Evolutionary conservation across 1,140 invertebrate genomes (phyloP).

Genomic region (Andrena cerasifolii): DNA sequence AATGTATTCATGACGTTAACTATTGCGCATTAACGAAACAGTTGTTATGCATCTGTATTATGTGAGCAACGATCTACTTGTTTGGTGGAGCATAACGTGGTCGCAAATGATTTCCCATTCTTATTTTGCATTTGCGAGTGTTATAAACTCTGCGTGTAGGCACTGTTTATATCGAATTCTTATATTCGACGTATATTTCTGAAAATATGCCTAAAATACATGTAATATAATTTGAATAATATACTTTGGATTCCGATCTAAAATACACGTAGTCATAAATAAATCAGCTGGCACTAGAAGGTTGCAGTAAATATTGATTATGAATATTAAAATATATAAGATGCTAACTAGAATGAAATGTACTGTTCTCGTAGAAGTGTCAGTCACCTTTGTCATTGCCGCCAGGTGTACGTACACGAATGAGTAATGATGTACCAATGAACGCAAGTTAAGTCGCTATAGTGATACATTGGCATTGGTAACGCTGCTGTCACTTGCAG

Average conservation of each 20-base stretch:
- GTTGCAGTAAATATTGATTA: too few relatives aligned
- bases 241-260: too few relatives aligned
- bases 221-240: too few relatives aligned
- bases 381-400: background rate
- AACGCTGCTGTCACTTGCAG: background rate
- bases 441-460: too few relatives aligned
- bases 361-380: background rate
- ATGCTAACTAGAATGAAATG: background rate
- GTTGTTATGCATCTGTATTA: background rate
- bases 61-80: conserved; percentile 6
- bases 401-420: background rate
- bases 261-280: too few relatives aligned
- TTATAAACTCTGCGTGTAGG: too few relatives aligned
- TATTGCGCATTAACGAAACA: background rate
- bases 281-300: too few relatives aligned
- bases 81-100: conserved; percentile 10
- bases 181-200: too few relatives aligned
- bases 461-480: background rate
- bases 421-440: background rate
- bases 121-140: too few relatives aligned
- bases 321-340: background rate
- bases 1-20: background rate
- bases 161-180: too few relatives aligned
- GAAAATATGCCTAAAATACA: too few relatives aligned
- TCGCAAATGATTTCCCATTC: too few relatives aligned